A percentile compares a stretch with the other conserved stretches of the same genome.
phyloP scores from a whole-genome alignment of 1,140 invertebrate genomes.

The Sesamia nonagrioides region DNA sequence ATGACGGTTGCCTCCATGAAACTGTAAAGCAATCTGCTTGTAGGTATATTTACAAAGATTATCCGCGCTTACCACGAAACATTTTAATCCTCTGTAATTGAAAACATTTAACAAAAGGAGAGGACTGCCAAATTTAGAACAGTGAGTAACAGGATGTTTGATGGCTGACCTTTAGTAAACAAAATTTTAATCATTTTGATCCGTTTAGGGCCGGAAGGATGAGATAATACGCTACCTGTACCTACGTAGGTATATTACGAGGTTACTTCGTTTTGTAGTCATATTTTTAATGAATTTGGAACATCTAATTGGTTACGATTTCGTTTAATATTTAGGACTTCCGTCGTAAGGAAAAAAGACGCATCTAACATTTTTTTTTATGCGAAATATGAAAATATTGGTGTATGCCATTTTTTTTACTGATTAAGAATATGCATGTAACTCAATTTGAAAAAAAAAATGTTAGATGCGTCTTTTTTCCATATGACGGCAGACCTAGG shows the following conservation, averaged over 20 bases:
- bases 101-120: constrained; percentile 25
- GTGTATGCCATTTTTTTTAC: too few relatives aligned
- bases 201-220: constrained; percentile 48
- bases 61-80: background rate
- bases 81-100: constrained; percentile 35
- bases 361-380: too few relatives aligned
- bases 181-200: constrained; percentile 47
- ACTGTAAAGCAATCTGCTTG: constrained; percentile 48
- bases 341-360: too few relatives aligned
- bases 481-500: too few relatives aligned
- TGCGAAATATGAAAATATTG: too few relatives aligned
- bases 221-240: constrained; percentile 40
- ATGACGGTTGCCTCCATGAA: constrained; percentile 50
- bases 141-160: constrained; percentile 35
- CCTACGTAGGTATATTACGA: background rate
- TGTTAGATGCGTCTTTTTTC: too few relatives aligned
- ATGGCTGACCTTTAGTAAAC: constrained; percentile 41
- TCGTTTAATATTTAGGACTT: too few relatives aligned
- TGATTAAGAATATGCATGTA: too few relatives aligned
- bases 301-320: too few relatives aligned
- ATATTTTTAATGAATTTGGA: background rate
- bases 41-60: constrained; percentile 12
- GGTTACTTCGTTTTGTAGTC: background rate
- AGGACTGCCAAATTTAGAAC: constrained; percentile 23
- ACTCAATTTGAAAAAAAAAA: too few relatives aligned